Percentiles rank a stretch among this genome's conserved stretches.
Conservation (phyloP, 1,140 invertebrate species). For the Leptopilina clavipes region DNA sequence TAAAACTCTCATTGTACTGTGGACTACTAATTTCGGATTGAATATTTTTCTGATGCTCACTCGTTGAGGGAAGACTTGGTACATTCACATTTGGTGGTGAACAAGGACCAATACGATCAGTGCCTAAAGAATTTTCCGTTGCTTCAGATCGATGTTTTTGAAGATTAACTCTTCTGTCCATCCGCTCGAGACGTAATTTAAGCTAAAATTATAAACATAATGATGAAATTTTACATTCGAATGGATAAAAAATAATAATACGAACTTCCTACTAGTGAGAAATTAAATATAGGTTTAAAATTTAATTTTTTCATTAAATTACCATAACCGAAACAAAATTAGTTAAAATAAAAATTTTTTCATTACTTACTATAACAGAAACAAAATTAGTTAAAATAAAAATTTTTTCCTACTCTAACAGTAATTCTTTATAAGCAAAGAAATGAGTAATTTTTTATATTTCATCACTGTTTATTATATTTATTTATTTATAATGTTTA, state of each 20-base stretch:
- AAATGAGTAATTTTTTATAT: too few species aligned
- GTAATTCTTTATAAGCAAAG: too few species aligned
- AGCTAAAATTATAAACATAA: slow-evolving; percentile 69
- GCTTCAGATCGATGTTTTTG: slow-evolving; percentile 69
- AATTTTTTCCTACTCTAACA: too few species aligned
- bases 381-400: too few species aligned
- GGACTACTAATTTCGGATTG: slow-evolving; percentile 62
- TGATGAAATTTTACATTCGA: too few species aligned
- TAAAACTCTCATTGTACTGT: slow-evolving; percentile 70
- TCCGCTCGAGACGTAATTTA: slow-evolving; percentile 75
- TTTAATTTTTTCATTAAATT: too few species aligned
- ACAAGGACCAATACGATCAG: slow-evolving; percentile 63
- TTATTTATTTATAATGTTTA: neutral
- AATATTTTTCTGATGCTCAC: slow-evolving; percentile 61
- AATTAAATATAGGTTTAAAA: too few species aligned
- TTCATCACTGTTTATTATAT: neutral
- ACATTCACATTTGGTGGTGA: slow-evolving; percentile 66
- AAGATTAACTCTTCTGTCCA: slow-evolving; percentile 75
- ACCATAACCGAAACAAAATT: too few species aligned
- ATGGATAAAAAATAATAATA: too few species aligned
- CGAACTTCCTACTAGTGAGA: too few species aligned
- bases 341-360: too few species aligned
- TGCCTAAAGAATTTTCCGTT: slow-evolving; percentile 63
- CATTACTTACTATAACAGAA: too few species aligned
- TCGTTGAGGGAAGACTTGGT: slow-evolving; percentile 64